Conservation (phyloP, 2,797 vertebrate species). For the Gymnoscopelus microlampas region DNA sequence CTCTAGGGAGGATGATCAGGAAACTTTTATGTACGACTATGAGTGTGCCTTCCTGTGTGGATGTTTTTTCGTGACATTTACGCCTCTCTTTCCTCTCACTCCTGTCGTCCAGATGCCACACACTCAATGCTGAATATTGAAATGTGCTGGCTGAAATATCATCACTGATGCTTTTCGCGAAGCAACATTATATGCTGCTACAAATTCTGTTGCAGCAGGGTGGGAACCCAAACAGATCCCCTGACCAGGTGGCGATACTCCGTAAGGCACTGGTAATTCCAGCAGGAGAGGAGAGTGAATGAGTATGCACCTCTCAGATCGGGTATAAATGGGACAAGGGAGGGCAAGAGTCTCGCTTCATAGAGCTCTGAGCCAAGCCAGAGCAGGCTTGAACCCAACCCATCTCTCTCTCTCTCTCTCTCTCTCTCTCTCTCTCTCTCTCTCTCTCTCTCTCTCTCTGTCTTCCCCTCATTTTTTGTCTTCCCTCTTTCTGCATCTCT, state of each 20-base stretch:
- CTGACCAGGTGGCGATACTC: no score
- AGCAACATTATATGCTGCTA: no score
- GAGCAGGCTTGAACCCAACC: conserved; percentile 14
- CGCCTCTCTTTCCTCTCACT: neutral
- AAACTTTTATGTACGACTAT: no score
- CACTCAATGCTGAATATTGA: no score
- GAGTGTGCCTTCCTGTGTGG: neutral
- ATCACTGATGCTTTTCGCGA: no score
- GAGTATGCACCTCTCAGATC: conserved; percentile 46
- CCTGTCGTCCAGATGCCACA: neutral
- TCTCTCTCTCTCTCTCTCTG: conserved; percentile 4
- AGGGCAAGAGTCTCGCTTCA: conserved; percentile 47
- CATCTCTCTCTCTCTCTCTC: conserved; percentile 8
- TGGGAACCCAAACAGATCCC: no score
- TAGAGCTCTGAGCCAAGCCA: conserved; percentile 31
- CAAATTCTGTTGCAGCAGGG: no score
- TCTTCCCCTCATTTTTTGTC: neutral
- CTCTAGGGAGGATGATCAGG: no score
- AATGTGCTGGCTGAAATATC: no score
- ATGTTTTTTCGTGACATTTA: neutral
- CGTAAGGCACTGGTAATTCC: no score
- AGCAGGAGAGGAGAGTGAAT: conserved; percentile 1
- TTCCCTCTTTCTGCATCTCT: neutral
- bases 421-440: conserved; percentile 18
- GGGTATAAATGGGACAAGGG: conserved; percentile 45